phyloP scores from a whole-genome alignment of 2,797 vertebrate genomes.

The Hemitrygon akajei region DNA sequence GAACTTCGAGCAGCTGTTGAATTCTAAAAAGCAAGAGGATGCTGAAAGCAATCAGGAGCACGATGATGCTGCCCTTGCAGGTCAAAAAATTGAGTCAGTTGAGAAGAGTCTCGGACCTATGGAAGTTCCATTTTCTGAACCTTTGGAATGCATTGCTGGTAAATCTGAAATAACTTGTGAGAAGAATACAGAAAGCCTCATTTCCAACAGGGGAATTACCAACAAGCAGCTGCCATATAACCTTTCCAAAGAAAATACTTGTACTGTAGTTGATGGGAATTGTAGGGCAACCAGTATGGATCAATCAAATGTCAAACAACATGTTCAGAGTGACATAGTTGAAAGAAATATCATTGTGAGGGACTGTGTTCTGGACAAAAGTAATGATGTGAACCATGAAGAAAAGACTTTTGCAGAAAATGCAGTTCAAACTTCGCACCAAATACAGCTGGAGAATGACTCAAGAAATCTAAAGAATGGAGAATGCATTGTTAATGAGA shows the following conservation, averaged over 20 bases:
- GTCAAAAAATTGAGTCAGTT: not conserved
- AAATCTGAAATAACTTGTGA: not conserved
- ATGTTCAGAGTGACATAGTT: not conserved
- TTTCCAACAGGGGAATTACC: too few relatives aligned
- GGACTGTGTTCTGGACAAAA: not conserved
- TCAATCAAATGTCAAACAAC: not conserved
- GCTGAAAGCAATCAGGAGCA: not conserved
- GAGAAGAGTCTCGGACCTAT: not conserved
- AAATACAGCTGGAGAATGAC: not conserved
- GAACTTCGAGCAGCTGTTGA: conserved; percentile 57
- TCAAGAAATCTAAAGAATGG: not conserved
- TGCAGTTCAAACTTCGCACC: not conserved
- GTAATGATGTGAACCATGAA: not conserved
- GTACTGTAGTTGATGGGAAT: not conserved
- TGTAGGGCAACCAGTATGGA: not conserved
- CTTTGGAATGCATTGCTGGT: too few relatives aligned
- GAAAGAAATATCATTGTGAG: not conserved
- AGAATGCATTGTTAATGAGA: not conserved
- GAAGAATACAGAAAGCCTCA: too few relatives aligned
- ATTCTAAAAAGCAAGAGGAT: conserved; percentile 36
- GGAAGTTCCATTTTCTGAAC: not conserved
- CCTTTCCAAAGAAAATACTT: not conserved
- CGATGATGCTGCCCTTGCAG: not conserved
- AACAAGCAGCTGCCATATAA: not conserved
- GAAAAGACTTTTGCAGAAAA: not conserved